Evolutionary conservation across 2,113 vertebrate species (phyloP).

Genomic region (Typhlomys cinereus): DNA sequence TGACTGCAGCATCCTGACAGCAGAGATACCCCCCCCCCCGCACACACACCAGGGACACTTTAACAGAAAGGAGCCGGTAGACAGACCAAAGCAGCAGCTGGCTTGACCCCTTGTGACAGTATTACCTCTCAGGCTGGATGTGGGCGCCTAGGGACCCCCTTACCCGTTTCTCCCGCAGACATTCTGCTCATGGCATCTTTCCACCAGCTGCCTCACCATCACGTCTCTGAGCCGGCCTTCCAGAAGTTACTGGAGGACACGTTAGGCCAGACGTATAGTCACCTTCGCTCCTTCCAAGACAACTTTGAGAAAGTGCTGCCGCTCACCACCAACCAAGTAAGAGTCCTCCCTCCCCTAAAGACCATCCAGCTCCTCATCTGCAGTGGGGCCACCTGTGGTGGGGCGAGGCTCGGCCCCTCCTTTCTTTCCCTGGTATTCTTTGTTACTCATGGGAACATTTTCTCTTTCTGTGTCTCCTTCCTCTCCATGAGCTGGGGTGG

Average conservation of each 20-base stretch:
- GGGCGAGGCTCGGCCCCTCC: accelerated
- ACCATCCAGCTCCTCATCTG: neutral
- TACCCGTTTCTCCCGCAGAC: neutral
- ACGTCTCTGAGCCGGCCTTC: constrained; percentile 86
- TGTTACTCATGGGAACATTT: neutral
- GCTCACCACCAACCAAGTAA: constrained; percentile 87
- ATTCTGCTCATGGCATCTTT: constrained; percentile 46
- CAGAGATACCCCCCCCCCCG: accelerated
- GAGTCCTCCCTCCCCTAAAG: neutral
- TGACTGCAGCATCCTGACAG: accelerated
- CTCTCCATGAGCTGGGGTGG: neutral
- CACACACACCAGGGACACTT: too few species aligned
- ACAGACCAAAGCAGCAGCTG: neutral
- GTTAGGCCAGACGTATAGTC: constrained; percentile 80
- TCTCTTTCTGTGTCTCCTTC: neutral
- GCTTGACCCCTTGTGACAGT: too few species aligned
- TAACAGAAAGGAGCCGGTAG: neutral
- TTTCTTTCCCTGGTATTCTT: neutral
- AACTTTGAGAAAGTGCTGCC: constrained; percentile 87
- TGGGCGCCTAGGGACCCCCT: neutral
- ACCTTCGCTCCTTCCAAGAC: constrained; percentile 85
- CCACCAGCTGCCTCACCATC: constrained; percentile 90
- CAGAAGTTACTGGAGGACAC: constrained; percentile 88
- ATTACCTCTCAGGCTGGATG: neutral
- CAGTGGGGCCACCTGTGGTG: neutral